Conservation (phyloP, 2,888 invertebrate species). For the Meloe dianella region DNA sequence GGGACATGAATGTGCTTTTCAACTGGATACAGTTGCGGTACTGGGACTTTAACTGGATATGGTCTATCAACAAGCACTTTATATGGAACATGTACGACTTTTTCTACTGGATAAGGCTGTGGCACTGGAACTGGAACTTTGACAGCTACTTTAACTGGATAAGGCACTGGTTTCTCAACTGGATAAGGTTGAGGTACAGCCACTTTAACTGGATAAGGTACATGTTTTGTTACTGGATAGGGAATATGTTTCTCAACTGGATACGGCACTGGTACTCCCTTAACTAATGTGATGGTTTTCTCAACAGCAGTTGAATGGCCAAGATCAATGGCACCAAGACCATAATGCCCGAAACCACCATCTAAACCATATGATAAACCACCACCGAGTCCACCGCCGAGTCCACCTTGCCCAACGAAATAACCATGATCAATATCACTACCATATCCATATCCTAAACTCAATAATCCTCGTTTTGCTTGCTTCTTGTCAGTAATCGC, state of each 20-base stretch:
- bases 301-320: slow-evolving; percentile 63
- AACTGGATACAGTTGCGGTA: slow-evolving; percentile 81
- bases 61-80: slow-evolving; percentile 78
- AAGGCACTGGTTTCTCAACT: slow-evolving; percentile 75
- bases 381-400: slow-evolving; percentile 44
- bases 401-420: slow-evolving; percentile 64
- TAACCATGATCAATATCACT: slow-evolving; percentile 78
- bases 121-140: slow-evolving; percentile 81
- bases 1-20: slow-evolving; percentile 77
- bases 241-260: slow-evolving; percentile 70
- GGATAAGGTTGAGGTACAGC: slow-evolving; percentile 71
- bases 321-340: slow-evolving; percentile 45
- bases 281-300: slow-evolving; percentile 70
- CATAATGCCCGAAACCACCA: slow-evolving; percentile 43
- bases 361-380: slow-evolving; percentile 42
- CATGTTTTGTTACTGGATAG: slow-evolving; percentile 71
- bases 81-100: slow-evolving; percentile 73
- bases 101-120: slow-evolving; percentile 80
- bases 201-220: slow-evolving; percentile 69
- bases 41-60: slow-evolving; percentile 78
- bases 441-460: slow-evolving; percentile 82
- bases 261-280: slow-evolving; percentile 70
- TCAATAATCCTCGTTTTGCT: slow-evolving; percentile 80
- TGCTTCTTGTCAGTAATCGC: slow-evolving; percentile 70
- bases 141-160: slow-evolving; percentile 77